phyloP scores from a whole-genome alignment of 2,797 vertebrate species.

The Sebastes aleutianus region DNA sequence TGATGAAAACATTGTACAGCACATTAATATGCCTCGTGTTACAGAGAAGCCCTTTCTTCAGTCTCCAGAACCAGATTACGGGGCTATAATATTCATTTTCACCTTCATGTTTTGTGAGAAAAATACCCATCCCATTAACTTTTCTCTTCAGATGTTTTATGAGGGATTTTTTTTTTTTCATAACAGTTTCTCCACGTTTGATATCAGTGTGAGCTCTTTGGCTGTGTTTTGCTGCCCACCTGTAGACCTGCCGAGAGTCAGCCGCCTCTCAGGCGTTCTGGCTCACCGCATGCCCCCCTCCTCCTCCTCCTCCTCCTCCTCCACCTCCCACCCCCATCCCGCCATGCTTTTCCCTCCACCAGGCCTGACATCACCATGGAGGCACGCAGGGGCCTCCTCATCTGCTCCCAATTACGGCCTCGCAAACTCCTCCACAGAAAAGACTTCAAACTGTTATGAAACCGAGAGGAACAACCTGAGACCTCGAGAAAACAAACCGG shows the following conservation, averaged over 20 bases:
- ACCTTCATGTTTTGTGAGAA: neutral
- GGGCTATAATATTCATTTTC: constrained; percentile 1
- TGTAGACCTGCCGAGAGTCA: constrained; percentile 44
- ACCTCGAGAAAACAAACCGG: constrained; percentile 63
- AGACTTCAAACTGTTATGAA: constrained; percentile 68
- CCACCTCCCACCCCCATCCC: constrained; percentile 8
- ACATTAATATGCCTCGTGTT: constrained; percentile 33
- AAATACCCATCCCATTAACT: neutral
- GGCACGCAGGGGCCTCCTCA: constrained; percentile 78
- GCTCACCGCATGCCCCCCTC: constrained; percentile 24
- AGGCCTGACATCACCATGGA: constrained; percentile 81
- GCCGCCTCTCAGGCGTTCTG: constrained; percentile 60
- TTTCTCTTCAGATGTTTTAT: constrained; percentile 6
- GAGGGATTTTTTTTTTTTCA: neutral
- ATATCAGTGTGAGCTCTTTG: neutral
- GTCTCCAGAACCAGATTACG: constrained; percentile 2
- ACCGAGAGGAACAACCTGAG: constrained; percentile 71
- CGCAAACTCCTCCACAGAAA: constrained; percentile 59
- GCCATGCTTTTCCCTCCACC: constrained; percentile 63
- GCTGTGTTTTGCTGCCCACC: constrained; percentile 43
- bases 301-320: neutral
- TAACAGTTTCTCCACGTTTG: neutral
- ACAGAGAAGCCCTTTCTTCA: constrained; percentile 26
- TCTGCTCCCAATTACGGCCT: constrained; percentile 83
- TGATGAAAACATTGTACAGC: constrained; percentile 30